Base-by-base conservation (phyloP, 2,797 vertebrate genomes). In the Odontamblyopus lacepedii region DNA sequence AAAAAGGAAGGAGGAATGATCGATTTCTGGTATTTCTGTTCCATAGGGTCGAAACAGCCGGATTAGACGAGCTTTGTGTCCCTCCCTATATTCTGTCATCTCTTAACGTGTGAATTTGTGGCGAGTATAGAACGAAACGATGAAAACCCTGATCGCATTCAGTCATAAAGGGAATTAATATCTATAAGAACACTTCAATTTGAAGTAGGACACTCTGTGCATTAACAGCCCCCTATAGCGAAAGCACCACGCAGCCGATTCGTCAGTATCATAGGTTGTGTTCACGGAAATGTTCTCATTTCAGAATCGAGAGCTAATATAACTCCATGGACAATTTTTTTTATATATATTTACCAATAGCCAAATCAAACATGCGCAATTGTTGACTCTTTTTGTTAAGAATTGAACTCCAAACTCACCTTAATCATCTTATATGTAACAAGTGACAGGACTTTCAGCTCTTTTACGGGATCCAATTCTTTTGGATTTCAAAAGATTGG, bases 151-250 rank as follows among this genome's bases (percentile, higher is more conserved):
- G 90, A 90, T 91, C 64, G 26, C 77, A 60, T 85, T 82, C 55
- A 75, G 88, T 89, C 83, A 76, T 91, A 90, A 90, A 88, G 89
- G 88, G 78, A 78, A 69, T 78, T 82, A 63, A 85, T 77, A 83
- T 88, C 77, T 84, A 79, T 69, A 60, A 92, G 91, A 93, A 94
- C 94, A 95, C 94, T 95, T 95, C 94, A 95, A 94, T 95, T 95
- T 95, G 94, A 95, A 95, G 94, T 94, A 95, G 79, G 80, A 88
- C 77, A 74, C 87, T 93, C 88, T 78, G 69, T 88, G 86, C 78
- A 82, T 87, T 85, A 85, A 85, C 75, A 84, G 77, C 90, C 79
- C 83, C 80, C 73, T 51, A 77, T 38, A 78, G 29, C 16, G 60
- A 75, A 78, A 80, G 67, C 48, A 82, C 86, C 69, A n/a, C 27